phyloP scores from a whole-genome alignment of 1,140 invertebrate species.

The Eupristina koningsbergeri region DNA sequence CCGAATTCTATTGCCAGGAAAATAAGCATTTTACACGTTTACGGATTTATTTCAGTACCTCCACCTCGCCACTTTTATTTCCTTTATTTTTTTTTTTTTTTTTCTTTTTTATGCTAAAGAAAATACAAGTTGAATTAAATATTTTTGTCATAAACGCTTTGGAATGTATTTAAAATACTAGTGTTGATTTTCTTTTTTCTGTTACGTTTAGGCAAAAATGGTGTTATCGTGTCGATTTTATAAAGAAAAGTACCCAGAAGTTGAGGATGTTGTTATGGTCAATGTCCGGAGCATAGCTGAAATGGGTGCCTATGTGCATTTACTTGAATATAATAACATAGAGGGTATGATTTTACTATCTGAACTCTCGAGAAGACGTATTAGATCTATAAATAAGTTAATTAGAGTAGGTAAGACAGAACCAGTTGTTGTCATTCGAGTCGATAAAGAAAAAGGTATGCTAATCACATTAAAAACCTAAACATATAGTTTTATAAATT shows the following conservation, averaged over 20 bases:
- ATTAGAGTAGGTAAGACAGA: slow-evolving; percentile 99
- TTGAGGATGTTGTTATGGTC: slow-evolving; percentile 99
- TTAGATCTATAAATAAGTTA: slow-evolving; percentile 99
- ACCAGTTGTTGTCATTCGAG: slow-evolving; percentile 98
- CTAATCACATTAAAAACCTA: neutral
- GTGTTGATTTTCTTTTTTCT: neutral
- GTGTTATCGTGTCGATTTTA: slow-evolving; percentile 98
- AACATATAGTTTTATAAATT: neutral
- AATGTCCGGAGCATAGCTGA: slow-evolving; percentile 98
- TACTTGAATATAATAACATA: slow-evolving; percentile 99
- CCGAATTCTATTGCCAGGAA: neutral
- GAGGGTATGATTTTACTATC: slow-evolving; percentile 97
- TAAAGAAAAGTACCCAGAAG: slow-evolving; percentile 96
- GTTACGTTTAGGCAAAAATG: slow-evolving; percentile 78
- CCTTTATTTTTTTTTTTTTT: neutral
- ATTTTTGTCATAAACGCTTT: neutral
- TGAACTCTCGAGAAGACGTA: slow-evolving; percentile 97
- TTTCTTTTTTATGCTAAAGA: neutral
- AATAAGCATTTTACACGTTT: neutral
- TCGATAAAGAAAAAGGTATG: slow-evolving; percentile 98
- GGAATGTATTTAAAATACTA: neutral
- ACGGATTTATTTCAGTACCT: neutral
- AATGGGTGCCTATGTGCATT: slow-evolving; percentile 99
- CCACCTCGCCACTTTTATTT: neutral
- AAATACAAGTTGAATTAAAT: too few relatives aligned